phyloP scores from a whole-genome alignment of 2,113 vertebrate species.

The Xyliphius kryptos region DNA sequence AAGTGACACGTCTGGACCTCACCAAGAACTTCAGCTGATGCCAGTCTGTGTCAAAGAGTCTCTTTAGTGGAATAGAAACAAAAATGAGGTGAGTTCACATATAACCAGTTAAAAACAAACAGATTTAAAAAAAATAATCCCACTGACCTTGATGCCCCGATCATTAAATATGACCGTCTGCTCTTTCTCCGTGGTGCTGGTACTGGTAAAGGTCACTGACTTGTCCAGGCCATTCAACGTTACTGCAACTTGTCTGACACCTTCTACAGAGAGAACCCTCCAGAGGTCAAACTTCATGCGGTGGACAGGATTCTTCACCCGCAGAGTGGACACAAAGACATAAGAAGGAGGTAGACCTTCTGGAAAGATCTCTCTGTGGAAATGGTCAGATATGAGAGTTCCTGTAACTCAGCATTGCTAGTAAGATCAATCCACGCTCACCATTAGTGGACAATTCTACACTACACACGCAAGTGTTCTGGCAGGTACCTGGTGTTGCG shows the following conservation, averaged over 20 bases:
- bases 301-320: constrained; percentile 48
- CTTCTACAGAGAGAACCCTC: constrained; percentile 48
- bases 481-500: constrained; percentile 57
- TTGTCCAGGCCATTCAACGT: constrained; percentile 50
- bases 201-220: constrained; percentile 49
- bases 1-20: constrained; percentile 43
- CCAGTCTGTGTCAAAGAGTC: constrained; percentile 56
- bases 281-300: constrained; percentile 50
- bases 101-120: no score
- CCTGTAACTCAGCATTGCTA: no score
- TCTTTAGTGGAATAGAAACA: no score
- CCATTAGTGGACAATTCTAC: no score
- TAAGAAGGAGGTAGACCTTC: constrained; percentile 59
- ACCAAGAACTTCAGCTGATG: constrained; percentile 58
- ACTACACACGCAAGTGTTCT: no score
- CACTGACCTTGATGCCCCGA: constrained; percentile 53
- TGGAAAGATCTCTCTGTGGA: constrained; percentile 54
- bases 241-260: constrained; percentile 50
- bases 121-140: no score
- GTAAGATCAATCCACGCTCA: no score
- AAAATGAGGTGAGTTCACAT: no score
- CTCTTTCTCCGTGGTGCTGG: constrained; percentile 39
- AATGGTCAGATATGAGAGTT: no score
- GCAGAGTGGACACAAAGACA: constrained; percentile 58
- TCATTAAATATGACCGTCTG: constrained; percentile 51